Evolutionary conservation across 2,797 vertebrate species (phyloP).

Genomic region (Urophycis tenuis): DNA sequence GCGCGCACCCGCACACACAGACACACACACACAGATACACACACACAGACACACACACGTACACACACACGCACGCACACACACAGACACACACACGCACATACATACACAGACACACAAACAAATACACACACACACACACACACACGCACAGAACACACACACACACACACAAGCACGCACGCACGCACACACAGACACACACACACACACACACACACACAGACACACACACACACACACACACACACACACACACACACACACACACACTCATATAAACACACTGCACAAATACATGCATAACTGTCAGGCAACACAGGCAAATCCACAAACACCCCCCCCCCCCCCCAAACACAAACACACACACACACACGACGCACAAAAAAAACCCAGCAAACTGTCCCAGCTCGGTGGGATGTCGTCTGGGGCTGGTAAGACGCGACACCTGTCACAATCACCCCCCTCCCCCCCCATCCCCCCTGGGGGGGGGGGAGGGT

Average conservation of each 20-base stretch:
- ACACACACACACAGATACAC: not conserved
- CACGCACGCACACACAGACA: slow-evolving; percentile 39
- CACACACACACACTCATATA: not conserved
- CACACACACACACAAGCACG: not conserved
- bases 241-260: not conserved
- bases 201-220: slow-evolving; percentile 36
- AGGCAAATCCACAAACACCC: slow-evolving; percentile 40
- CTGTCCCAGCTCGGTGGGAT: slow-evolving; percentile 54
- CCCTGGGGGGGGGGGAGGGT: slow-evolving; percentile 44
- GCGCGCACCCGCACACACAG: not conserved
- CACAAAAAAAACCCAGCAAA: not conserved
- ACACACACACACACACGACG: not conserved
- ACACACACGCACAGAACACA: slow-evolving; percentile 5
- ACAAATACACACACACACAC: slow-evolving; percentile 35
- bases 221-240: slow-evolving; percentile 26
- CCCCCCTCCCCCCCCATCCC: slow-evolving; percentile 55
- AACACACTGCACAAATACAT: not conserved
- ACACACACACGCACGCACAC: not conserved
- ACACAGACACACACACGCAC: slow-evolving; percentile 39
- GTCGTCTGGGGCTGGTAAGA: slow-evolving; percentile 59
- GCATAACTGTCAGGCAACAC: slow-evolving; percentile 55
- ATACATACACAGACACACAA: slow-evolving; percentile 52
- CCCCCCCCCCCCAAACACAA: slow-evolving; percentile 32
- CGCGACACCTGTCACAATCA: slow-evolving; percentile 64
- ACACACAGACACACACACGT: not conserved